Base-by-base conservation (phyloP, 2,113 vertebrate species). In the Crotophaga sulcirostris region DNA sequence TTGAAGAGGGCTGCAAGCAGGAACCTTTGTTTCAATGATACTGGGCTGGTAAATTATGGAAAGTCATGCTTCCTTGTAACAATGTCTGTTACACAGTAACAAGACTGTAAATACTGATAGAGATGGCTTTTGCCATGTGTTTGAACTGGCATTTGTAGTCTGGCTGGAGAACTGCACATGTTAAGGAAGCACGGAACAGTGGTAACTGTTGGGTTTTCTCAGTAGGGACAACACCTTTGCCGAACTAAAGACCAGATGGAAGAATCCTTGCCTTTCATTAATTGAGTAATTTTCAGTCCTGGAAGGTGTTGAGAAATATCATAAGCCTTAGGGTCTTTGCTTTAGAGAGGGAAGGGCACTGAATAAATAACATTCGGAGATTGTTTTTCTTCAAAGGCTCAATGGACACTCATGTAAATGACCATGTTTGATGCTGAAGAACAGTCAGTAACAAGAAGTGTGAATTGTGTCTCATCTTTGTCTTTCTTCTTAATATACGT, bases 31-130 rank as follows among this genome's bases (percentile, higher is more conserved):
- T 87, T 73, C 62, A 42, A 5, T 78, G 33, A 12, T 67, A 14
- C 1, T 8, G 3, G 69, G 11, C 49, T 63, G 63, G 23, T 89
- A 55, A 36, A 47, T 66, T 60, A n/a, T 3, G 6, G 33, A 51
- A 84, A 83, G 25, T 55, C 9, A 26, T 62, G 0, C 1, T 15
- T 88, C 40, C 9, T 1, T 1, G 1, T 67, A 66, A 70, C 20
- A 59, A 47, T 8, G 33, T 83, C 18, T 83, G 0, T 85, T 59
- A 44, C 10, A 55, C 6, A 55, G 34, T 12, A 49, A 31, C 17
- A 34, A 70, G 42, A 10, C 11, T 28, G 70, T 66, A 62, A 42
- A 69, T 85, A 66, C n/a, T 38, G 29, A 9, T n/a, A 24, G 36
- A 42, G 63, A 16, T 34, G 7, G 42, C 72, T 91, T 69, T 49